phyloP scores from a whole-genome alignment of 2,113 vertebrate genomes.

The Malurus melanocephalus region DNA sequence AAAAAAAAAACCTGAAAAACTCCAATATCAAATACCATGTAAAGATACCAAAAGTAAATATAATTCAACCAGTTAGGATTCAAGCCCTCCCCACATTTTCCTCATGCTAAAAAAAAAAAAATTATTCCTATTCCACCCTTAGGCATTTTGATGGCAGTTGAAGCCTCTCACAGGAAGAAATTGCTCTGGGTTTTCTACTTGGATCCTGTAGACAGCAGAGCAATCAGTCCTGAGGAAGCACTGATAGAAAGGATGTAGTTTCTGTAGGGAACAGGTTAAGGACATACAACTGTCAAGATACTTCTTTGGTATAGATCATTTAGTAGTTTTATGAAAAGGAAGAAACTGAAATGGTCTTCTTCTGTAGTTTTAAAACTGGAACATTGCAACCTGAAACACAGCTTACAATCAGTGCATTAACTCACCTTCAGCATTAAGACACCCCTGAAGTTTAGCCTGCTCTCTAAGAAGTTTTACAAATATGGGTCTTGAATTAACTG shows the following conservation, averaged over 20 bases:
- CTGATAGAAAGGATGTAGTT: slow-evolving; percentile 98
- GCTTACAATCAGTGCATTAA: background rate
- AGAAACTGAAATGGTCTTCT: background rate
- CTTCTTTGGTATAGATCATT: background rate
- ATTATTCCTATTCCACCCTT: background rate
- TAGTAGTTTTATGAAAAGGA: background rate
- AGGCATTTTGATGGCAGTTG: background rate
- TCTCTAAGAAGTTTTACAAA: background rate
- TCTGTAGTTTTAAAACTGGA: background rate
- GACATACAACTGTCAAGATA: background rate
- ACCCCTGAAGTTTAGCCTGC: background rate
- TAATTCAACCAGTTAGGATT: background rate
- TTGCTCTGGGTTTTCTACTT: slow-evolving; percentile 70
- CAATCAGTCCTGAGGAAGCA: slow-evolving; percentile 93
- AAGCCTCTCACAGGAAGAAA: background rate
- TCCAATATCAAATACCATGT: slow-evolving; percentile 23
- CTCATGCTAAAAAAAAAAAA: background rate
- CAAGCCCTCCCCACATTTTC: background rate
- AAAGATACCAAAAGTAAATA: slow-evolving; percentile 14
- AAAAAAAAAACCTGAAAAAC: background rate
- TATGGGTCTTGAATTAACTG: background rate
- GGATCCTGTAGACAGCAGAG: slow-evolving; percentile 94
- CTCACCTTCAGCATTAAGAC: background rate
- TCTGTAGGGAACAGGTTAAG: slow-evolving; percentile 79
- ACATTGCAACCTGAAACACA: background rate